These are phyloP conservation scores for Epinotia bilunana DNA, from an alignment of 2,888 invertebrate species.

Conservation along the genomic window DNA sequence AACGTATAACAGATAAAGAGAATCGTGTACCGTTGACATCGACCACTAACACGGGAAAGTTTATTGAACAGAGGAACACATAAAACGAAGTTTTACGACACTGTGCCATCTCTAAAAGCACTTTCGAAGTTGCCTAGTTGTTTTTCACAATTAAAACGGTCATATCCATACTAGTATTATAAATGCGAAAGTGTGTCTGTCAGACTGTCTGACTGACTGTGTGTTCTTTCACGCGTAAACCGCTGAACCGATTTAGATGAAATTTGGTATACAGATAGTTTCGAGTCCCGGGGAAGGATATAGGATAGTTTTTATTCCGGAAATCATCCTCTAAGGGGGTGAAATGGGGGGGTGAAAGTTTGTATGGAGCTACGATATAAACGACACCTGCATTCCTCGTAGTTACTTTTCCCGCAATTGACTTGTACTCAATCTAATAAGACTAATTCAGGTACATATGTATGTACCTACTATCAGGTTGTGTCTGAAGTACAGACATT, in stretches of 20 bases:
- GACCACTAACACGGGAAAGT: conserved; percentile 20
- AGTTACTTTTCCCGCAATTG: conserved; percentile 26
- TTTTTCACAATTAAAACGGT: conserved; percentile 1
- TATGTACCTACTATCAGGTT: not conserved
- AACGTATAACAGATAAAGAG: conserved; percentile 12
- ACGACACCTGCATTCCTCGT: not conserved
- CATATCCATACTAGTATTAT: too few relatives aligned
- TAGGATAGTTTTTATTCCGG: too few relatives aligned
- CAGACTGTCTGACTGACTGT: too few relatives aligned
- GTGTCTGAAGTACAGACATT: not conserved
- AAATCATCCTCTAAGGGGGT: too few relatives aligned
- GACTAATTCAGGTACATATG: not conserved
- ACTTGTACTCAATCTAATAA: conserved; percentile 21
- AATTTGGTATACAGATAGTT: too few relatives aligned
- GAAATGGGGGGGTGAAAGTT: too few relatives aligned
- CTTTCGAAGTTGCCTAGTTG: not conserved
- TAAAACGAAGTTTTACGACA: conserved; percentile 10
- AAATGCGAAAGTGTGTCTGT: too few relatives aligned
- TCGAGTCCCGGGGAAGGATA: too few relatives aligned
- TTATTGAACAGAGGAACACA: conserved; percentile 20
- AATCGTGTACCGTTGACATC: conserved; percentile 20
- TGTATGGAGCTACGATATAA: too few relatives aligned
- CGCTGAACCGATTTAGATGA: too few relatives aligned
- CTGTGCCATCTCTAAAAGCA: conserved; percentile 8
- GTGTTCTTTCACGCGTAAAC: too few relatives aligned